phyloP scores from a whole-genome alignment of 2,888 invertebrate species.

The Corbicula japonica region DNA sequence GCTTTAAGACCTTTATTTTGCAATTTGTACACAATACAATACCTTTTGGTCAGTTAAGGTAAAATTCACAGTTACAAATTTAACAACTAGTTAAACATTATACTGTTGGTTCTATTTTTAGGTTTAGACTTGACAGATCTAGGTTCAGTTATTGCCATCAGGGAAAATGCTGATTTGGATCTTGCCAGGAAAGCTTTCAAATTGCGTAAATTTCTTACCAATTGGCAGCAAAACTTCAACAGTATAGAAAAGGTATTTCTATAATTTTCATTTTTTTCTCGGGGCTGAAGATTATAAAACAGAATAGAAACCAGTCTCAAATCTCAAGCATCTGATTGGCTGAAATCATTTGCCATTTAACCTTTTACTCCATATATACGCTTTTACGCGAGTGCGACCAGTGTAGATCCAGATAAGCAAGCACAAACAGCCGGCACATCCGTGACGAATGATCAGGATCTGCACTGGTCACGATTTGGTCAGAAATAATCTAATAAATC shows the following conservation, averaged over 20 bases:
- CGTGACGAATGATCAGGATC: too few relatives aligned
- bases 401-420: not conserved
- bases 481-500: too few relatives aligned
- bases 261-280: too few relatives aligned
- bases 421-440: too few relatives aligned
- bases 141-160: conserved; percentile 88
- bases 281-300: too few relatives aligned
- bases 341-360: conserved; percentile 91
- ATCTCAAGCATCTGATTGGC: too few relatives aligned
- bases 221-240: conserved; percentile 93
- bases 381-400: conserved; percentile 81
- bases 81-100: not conserved
- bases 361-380: conserved; percentile 93
- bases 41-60: too few relatives aligned
- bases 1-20: too few relatives aligned
- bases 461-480: too few relatives aligned
- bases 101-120: conserved; percentile 44
- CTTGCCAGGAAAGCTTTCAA: conserved; percentile 92
- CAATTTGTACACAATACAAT: too few relatives aligned
- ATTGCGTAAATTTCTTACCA: conserved; percentile 89
- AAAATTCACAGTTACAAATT: not conserved
- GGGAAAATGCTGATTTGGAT: conserved; percentile 90
- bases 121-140: conserved; percentile 92
- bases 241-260: conserved; percentile 92
- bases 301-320: too few relatives aligned